Evolutionary conservation across 2,888 invertebrate species (phyloP).

Genomic region (Theretra japonica): DNA sequence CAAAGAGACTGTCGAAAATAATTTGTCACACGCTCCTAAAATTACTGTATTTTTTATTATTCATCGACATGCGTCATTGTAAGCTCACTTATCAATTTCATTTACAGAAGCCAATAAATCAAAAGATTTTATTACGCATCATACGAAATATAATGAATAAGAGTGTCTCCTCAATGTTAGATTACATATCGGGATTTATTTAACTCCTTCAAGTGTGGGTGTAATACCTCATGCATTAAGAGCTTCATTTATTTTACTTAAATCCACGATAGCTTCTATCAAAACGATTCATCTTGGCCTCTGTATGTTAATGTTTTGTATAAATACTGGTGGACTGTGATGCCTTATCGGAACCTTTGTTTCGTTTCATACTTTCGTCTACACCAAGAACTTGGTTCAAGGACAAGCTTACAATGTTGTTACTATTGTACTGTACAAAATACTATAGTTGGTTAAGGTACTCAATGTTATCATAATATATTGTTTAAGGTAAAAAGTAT

Average conservation of each 20-base stretch:
- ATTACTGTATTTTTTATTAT: not conserved
- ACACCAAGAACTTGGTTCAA: constrained; percentile 47
- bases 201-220: constrained; percentile 56
- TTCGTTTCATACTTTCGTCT: constrained; percentile 44
- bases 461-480: too few species aligned
- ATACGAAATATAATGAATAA: constrained; percentile 28
- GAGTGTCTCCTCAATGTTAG: constrained; percentile 38
- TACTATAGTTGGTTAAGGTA: not conserved
- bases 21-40: not conserved
- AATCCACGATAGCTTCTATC: constrained; percentile 65
- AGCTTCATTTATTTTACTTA: constrained; percentile 71
- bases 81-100: not conserved
- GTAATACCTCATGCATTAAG: constrained; percentile 59
- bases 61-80: not conserved
- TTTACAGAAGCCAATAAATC: not conserved
- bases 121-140: constrained; percentile 20
- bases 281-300: constrained; percentile 66
- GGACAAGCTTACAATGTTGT: constrained; percentile 41
- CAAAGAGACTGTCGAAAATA: too few species aligned
- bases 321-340: constrained; percentile 60
- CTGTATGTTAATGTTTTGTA: constrained; percentile 73
- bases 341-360: constrained; percentile 65
- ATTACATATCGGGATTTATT: constrained; percentile 43
- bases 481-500: too few species aligned
- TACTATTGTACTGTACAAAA: not conserved